Base-by-base conservation (phyloP, 2,797 vertebrate species). In the Hylomyscus alleni region DNA sequence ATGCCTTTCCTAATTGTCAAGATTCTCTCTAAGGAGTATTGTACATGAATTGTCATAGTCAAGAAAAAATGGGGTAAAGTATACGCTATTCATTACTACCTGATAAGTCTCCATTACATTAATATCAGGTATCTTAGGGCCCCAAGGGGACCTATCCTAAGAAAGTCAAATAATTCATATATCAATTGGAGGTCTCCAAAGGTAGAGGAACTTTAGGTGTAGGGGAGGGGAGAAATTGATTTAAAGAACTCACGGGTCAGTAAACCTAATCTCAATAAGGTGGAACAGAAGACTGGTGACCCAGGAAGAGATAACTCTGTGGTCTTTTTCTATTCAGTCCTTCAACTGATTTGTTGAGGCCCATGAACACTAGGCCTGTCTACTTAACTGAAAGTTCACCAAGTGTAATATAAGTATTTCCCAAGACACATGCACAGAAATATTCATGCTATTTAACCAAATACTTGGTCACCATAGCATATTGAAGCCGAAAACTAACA, bases 1-100 rank as follows among this genome's bases (percentile, higher is more conserved):
- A 93, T 73, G 26, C 80, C 34, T 93, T 96, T 89, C 24, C 73
- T 96, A 73, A 87, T 95, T 60, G 86, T 65, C 40, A 95, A 92
- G 76, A 77, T 82, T 26, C 93, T 96, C 89, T 78, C n/a, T 87
- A 75, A 89, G 58, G 75, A 94, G 75, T 4, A 62, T 83, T 93
- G 80, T 37, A 85, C 85, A 93, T 54, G 34, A 69, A 52, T 69
- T 52, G 62, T 90, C 56, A 67, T 4, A 85, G 17, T 75, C 24
- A 89, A 72, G 87, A 87, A 90, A 50, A 89, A 14, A 65, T 54
- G 17, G 34, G 40, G 4, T 40, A 62, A 73, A 76, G 22, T 24
- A 12, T 73, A 72, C 73, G 11, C 15, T 93, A 24, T 78, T 15
- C 65, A 65, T 67, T 52, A 19, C 37, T 75, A 20, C 24, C 31